Base-by-base conservation (phyloP, 2,797 vertebrate species). In the Poecile montanus region DNA sequence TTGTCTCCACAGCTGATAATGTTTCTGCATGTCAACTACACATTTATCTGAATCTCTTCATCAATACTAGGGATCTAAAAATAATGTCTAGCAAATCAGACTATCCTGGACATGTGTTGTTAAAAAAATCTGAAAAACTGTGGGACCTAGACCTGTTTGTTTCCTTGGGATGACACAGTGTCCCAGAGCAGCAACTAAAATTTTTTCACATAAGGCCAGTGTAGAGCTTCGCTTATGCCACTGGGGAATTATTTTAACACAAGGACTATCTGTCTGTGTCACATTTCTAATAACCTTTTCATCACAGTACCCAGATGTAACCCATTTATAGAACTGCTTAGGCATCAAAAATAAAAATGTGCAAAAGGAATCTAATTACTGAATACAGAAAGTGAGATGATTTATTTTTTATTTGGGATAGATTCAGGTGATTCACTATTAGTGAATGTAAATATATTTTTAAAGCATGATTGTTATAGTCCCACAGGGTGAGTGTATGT, bases 241-340 rank as follows among this genome's bases (percentile, higher is more conserved):
- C 83, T 60, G 51, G 48, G 32, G 62, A 83, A 84, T 85, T 80
- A 84, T 85, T 93, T 95, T 91, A 73, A 77, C 61, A 85, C 47
- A 77, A 78, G 83, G 42, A 61, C 75, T 89, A 76, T 90, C 81
- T 62, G 47, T 85, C 94, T 85, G 63, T 92, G 89, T 93, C 92
- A 77, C 71, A 91, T 85, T 87, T 67, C 89, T 95, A 93, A 92
- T 83, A 91, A 92, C 53, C 91, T 87, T 92, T 85, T 91, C 74
- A 95, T 70, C 75, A 78, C 68, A 85, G 74, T 54, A 58, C 58
- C 73, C 86, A 93, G 90, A 92, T 65, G 71, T 54, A 91, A 89
- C 34, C 54, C 78, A 85, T 89, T 95, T 97, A 90, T 68, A 92
- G 84, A 96, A 95, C 87, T 9, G 81, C 84, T 92, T 91, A 95